Evolutionary conservation across 2,888 invertebrate species (phyloP).

Genomic region (Phaonia tiefii): DNA sequence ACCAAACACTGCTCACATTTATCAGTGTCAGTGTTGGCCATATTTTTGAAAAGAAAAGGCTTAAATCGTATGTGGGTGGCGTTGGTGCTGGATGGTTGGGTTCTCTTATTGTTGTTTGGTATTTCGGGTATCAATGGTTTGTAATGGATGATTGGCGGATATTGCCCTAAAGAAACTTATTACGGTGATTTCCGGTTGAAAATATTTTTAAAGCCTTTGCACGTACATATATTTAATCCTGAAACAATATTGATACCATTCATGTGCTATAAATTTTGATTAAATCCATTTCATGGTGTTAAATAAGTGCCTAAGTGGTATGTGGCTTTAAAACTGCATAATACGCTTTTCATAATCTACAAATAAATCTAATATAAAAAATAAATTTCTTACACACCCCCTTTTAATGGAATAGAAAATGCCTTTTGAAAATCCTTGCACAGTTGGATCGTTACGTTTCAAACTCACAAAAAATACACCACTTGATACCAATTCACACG

Average conservation of each 20-base stretch:
- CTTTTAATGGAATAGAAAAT: too few species aligned
- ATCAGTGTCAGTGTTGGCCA: constrained; percentile 19
- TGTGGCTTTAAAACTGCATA: too few species aligned
- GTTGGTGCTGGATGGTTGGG: too few species aligned
- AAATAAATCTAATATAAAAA: too few species aligned
- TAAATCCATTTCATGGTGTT: constrained; percentile 20
- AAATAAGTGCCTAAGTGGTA: too few species aligned
- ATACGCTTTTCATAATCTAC: too few species aligned
- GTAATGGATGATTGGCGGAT: neutral
- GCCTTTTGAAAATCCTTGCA: too few species aligned
- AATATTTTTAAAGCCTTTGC: neutral
- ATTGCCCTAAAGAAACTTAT: neutral
- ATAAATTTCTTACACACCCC: too few species aligned
- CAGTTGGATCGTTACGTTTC: too few species aligned
- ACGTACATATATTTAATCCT: neutral
- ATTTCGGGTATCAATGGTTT: neutral
- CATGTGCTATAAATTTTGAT: constrained; percentile 8
- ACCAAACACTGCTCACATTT: constrained; percentile 20
- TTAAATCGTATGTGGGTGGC: neutral
- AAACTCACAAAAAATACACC: too few species aligned
- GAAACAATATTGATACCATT: neutral
- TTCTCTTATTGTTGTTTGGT: neutral
- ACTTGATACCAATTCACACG: too few species aligned
- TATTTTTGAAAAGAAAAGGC: constrained; percentile 11
- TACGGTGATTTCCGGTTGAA: neutral